phyloP scores from a whole-genome alignment of 2,888 invertebrate genomes.

The Ligdia adustata region DNA sequence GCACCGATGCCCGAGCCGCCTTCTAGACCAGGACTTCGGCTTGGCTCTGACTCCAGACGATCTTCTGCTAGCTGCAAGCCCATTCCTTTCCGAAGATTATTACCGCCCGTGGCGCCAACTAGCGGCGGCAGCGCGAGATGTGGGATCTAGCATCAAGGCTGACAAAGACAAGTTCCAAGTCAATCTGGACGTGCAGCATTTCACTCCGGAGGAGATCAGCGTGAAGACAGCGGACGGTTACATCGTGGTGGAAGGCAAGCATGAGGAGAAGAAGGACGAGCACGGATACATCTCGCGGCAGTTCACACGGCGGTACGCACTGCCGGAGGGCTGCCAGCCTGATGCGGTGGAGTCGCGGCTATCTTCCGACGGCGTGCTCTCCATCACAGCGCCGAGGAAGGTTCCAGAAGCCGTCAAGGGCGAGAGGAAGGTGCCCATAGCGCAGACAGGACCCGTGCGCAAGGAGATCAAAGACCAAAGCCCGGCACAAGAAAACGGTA shows the following conservation, averaged over 20 bases:
- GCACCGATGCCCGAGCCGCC: conserved; percentile 67
- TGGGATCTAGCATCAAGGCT: conserved; percentile 79
- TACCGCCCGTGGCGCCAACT: conserved; percentile 74
- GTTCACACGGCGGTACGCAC: conserved; percentile 88
- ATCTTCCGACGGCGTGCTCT: conserved; percentile 90
- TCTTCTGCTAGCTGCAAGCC: conserved; percentile 55
- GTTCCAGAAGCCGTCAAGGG: conserved; percentile 61
- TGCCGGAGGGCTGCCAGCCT: conserved; percentile 89
- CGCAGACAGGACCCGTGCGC: conserved; percentile 85
- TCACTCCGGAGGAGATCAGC: conserved; percentile 88
- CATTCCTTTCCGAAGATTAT: conserved; percentile 59
- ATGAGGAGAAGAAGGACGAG: conserved; percentile 90
- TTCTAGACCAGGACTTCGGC: conserved; percentile 82
- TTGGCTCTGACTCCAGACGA: conserved; percentile 79
- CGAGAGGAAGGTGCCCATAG: conserved; percentile 83
- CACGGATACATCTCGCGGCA: conserved; percentile 90
- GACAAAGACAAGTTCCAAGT: conserved; percentile 81
- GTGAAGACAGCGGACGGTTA: conserved; percentile 89
- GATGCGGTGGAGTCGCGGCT: conserved; percentile 88
- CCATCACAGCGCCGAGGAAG: conserved; percentile 86
- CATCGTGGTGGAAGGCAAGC: conserved; percentile 90
- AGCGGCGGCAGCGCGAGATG: conserved; percentile 75
- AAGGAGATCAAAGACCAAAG: conserved; percentile 79
- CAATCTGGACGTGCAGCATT: conserved; percentile 90
- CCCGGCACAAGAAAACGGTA: conserved; percentile 55